Evolutionary conservation across 2,113 vertebrate species (phyloP).

Genomic region (Kryptolebias marmoratus): DNA sequence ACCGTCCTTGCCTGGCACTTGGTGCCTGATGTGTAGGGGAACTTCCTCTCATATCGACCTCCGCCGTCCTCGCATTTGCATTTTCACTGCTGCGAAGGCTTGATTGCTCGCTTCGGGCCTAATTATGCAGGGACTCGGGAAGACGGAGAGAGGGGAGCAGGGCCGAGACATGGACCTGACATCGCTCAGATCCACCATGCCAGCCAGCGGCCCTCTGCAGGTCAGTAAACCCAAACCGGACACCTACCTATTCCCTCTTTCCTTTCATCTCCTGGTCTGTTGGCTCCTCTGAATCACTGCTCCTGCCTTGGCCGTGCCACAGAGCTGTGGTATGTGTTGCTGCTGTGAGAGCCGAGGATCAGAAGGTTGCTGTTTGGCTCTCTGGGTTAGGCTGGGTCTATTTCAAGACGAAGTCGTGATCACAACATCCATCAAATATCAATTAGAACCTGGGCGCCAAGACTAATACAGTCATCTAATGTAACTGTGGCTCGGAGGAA

Average conservation of each 20-base stretch:
- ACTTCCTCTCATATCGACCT: conserved; percentile 53
- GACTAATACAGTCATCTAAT: conserved; percentile 50
- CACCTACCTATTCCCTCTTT: conserved; percentile 11
- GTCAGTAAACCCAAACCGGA: conserved; percentile 54
- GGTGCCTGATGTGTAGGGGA: conserved; percentile 60
- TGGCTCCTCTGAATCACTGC: conserved; percentile 31
- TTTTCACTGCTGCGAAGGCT: conserved; percentile 44
- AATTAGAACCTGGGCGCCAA: conserved; percentile 69
- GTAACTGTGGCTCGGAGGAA: conserved; percentile 48
- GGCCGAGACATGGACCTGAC: conserved; percentile 76
- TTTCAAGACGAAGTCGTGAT: conserved; percentile 51
- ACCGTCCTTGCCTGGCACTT: conserved; percentile 47
- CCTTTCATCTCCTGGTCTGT: conserved; percentile 16
- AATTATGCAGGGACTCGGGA: conserved; percentile 74
- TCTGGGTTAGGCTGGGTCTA: conserved; percentile 30
- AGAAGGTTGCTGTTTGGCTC: conserved; percentile 42
- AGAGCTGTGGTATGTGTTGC: conserved; percentile 65
- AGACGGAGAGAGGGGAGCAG: conserved; percentile 71
- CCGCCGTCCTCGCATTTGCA: conserved; percentile 55
- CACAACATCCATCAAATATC: conserved; percentile 68
- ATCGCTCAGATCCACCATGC: conserved; percentile 78
- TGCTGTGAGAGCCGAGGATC: conserved; percentile 64
- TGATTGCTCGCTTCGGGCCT: conserved; percentile 6
- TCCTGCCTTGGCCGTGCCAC: conserved; percentile 51
- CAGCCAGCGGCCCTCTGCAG: conserved; percentile 72